phyloP scores from a whole-genome alignment of 2,113 vertebrate genomes.

The human (Homo sapiens) region GRCh38 chr22:37434001-37434500 shows the following conservation, averaged over 20 bases:
- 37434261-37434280: not conserved
- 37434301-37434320: slow-evolving; percentile 3
- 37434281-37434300: not conserved
- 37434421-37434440: not conserved
- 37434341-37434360: not conserved
- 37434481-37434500: not conserved
- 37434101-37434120: slow-evolving; percentile 44
- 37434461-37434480: not conserved
- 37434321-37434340: not conserved
- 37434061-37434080: not conserved
- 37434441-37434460: not conserved
- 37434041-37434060: not conserved
- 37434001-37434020: slow-evolving; percentile 30
- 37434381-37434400: not conserved
- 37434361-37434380: not conserved
- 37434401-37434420: not conserved
- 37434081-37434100: slow-evolving; percentile 36
- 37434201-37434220: not conserved
- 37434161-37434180: not conserved
- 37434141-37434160: not conserved
- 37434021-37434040: slow-evolving; percentile 74
- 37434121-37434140: not conserved
- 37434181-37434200: not conserved
- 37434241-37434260: not conserved
- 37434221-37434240: not conserved